These are phyloP conservation scores for Thalpophila matura DNA, from an alignment of 2,888 invertebrate genomes.

Conservation along the genomic window DNA sequence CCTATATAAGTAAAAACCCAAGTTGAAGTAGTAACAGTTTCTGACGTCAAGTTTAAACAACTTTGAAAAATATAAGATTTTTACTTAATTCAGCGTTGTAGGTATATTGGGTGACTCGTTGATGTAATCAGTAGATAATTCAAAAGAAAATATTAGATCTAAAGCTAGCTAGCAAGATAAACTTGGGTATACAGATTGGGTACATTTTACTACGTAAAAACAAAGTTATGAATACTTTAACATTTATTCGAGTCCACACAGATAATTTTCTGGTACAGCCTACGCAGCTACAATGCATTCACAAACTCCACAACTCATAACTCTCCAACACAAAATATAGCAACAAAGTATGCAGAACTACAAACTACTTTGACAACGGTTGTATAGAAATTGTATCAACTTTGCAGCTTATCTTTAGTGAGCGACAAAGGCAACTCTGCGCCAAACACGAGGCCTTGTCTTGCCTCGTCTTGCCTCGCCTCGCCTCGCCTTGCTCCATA, in stretches of 20 bases:
- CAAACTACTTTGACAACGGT: slow-evolving; percentile 45
- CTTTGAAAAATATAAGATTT: slow-evolving; percentile 1
- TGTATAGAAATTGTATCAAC: slow-evolving; percentile 52
- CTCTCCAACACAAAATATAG: slow-evolving; percentile 36
- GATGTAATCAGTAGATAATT: neutral
- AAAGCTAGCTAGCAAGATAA: no score
- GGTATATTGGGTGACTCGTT: neutral
- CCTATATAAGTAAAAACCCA: neutral
- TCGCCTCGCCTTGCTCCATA: slow-evolving; percentile 37
- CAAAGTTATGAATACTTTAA: no score
- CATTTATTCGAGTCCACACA: neutral
- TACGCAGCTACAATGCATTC: slow-evolving; percentile 16
- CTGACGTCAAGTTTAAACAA: slow-evolving; percentile 17
- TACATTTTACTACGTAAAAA: no score
- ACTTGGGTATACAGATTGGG: no score
- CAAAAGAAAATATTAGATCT: neutral
- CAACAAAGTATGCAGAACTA: slow-evolving; percentile 47
- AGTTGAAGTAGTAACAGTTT: slow-evolving; percentile 12
- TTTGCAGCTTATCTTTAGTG: slow-evolving; percentile 56
- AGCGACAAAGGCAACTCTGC: slow-evolving; percentile 54
- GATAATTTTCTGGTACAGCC: slow-evolving; percentile 7
- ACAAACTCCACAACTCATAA: slow-evolving; percentile 14
- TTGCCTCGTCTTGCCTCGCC: slow-evolving; percentile 26
- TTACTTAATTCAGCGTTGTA: neutral
- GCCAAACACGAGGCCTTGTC: slow-evolving; percentile 36